These are phyloP conservation scores for Phasianus colchicus DNA, from an alignment of 2,113 vertebrate genomes.

Conservation along the genomic window DNA sequence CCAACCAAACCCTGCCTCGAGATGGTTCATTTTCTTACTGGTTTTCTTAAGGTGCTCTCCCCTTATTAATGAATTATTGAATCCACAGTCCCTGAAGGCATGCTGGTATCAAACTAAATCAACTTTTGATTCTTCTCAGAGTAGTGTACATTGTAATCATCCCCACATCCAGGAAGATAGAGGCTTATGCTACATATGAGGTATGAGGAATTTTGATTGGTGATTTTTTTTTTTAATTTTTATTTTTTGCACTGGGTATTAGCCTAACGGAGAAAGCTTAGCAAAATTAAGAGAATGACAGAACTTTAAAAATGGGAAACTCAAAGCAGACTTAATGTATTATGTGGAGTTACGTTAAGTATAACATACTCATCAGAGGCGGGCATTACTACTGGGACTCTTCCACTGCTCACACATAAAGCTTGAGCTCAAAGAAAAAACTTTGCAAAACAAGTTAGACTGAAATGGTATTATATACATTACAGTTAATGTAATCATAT, in stretches of 20 bases:
- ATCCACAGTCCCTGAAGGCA: not conserved
- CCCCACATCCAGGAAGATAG: not conserved
- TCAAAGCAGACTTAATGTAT: not conserved
- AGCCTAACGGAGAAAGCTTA: not conserved
- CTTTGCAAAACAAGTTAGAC: conserved; percentile 47
- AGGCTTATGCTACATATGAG: not conserved
- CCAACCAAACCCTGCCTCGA: not conserved
- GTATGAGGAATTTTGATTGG: not conserved
- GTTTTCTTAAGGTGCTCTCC: not conserved
- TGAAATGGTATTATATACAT: not conserved
- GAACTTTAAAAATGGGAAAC: not conserved
- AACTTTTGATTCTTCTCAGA: not conserved
- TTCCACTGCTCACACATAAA: not conserved
- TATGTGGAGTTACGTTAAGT: not conserved
- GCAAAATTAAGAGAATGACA: not conserved
- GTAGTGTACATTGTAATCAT: not conserved
- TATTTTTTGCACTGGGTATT: not conserved
- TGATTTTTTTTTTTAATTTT: no score
- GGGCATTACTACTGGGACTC: not conserved
- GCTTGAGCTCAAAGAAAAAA: not conserved
- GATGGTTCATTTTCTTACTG: rapidly evolving
- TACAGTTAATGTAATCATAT: not conserved
- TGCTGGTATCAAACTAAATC: not conserved
- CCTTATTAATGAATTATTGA: not conserved
- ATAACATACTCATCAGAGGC: not conserved